Evolutionary conservation across 2,888 invertebrate species (phyloP), one percentile per base, ranked within the genome.

Genomic region (Epirrhoe tristata): DNA sequence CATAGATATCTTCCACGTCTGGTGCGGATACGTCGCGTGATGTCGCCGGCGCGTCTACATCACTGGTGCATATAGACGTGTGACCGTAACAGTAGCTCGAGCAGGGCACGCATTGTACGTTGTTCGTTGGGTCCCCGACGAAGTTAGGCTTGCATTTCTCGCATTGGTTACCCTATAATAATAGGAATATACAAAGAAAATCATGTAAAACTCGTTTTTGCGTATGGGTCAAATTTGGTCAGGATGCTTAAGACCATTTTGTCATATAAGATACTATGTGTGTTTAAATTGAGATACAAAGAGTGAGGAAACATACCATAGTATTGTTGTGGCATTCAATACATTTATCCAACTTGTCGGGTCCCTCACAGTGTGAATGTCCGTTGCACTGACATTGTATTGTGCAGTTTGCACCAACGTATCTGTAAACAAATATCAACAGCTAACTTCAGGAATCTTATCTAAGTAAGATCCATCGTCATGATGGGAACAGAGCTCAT

Each of bases 341-440:
- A 83, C 99, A 99, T 69, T 95, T 94, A 81, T 97, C 96, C 68
- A 98, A 94, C 79, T 96, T 96, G 82, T 97, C 97, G 6, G 97
- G 97, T 0, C 98, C 97, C 78, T 95, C 96, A 85, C 99, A 99
- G 85, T 98, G 95, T 65, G 98, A 97, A 90, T 99, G 98, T 0
- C 98, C 98, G 85, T 99, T 98, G 86, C 99, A 99, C 85, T 97
- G 96, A 85, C 99, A 99, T 88, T 98, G 97, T 71, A 97, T 97
- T 77, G 97, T 97, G 87, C 99, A 99, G 92, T 98, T 98, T 75
- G 96, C 96, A 61, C 99, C 98, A 31, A 99, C 98, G 50, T 74
- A 74, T 52, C 74, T 74, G 70, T 34, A 55, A 57, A 58, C 12
- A 43, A 8, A 8, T 34, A 34, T 34, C 34, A 34, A 34, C 5